Conservation (phyloP, 2,113 vertebrate genomes). For the Nansenia antarctica region DNA sequence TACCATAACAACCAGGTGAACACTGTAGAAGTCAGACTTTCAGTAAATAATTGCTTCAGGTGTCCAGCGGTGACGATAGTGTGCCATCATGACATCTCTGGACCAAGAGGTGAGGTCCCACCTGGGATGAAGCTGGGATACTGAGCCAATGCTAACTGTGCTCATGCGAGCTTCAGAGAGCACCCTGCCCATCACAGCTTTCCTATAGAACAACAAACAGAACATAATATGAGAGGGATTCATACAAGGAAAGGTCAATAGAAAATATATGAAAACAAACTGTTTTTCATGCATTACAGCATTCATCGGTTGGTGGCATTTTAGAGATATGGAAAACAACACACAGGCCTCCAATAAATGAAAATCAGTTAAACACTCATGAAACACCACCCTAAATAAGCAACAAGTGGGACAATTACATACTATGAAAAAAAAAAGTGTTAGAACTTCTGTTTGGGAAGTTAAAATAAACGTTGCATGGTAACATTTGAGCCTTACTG, state of each 20-base stretch:
- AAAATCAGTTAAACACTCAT: background rate
- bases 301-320: too few relatives aligned
- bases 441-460: background rate
- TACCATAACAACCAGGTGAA: background rate
- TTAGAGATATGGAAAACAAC: too few relatives aligned
- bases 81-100: background rate
- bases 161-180: slow-evolving; percentile 43
- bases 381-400: background rate
- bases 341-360: too few relatives aligned
- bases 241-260: background rate
- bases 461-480: background rate
- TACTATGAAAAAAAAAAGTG: background rate
- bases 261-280: background rate
- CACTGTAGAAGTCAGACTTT: background rate
- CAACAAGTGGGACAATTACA: background rate
- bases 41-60: background rate
- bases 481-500: background rate
- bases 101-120: slow-evolving; percentile 5
- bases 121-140: slow-evolving; percentile 20
- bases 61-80: background rate
- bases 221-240: too few relatives aligned
- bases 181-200: slow-evolving; percentile 70
- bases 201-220: slow-evolving; percentile 72
- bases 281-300: too few relatives aligned
- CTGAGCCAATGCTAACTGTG: slow-evolving; percentile 9